Evolutionary conservation across 2,113 vertebrate genomes (phyloP).

Genomic region (Vidua macroura): DNA sequence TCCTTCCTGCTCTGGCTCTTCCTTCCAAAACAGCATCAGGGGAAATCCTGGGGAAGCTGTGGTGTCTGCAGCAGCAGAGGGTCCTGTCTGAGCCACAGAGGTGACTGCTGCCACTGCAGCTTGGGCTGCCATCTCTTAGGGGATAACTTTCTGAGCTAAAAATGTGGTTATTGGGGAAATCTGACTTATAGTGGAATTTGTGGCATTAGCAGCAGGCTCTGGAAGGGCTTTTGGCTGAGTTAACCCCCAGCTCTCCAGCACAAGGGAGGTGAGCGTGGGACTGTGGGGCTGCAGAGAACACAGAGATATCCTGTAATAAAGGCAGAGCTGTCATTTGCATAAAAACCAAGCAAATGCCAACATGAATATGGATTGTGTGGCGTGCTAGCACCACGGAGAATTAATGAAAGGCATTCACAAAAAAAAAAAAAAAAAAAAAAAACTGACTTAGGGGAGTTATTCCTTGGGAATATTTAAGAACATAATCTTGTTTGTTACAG

Average conservation of each 20-base stretch:
- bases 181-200: not conserved
- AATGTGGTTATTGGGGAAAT: not conserved
- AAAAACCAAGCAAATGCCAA: constrained; percentile 44
- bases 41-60: not conserved
- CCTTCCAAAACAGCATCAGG: not conserved
- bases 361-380: constrained; percentile 60
- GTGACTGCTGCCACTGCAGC: not conserved
- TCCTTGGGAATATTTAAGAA: constrained; percentile 61
- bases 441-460: constrained; percentile 22
- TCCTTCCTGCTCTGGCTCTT: not conserved
- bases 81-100: not conserved
- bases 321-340: constrained; percentile 32
- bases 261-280: not conserved
- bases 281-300: not conserved
- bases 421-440: not conserved
- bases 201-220: not conserved
- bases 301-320: not conserved
- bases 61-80: not conserved
- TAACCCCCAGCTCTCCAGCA: fast-evolving
- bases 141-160: not conserved
- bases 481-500: constrained; percentile 59
- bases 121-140: not conserved
- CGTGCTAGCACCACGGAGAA: constrained; percentile 20
- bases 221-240: not conserved
- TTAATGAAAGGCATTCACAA: constrained; percentile 32